Conservation (phyloP, 1,140 invertebrate genomes). For the Aphidius ervi region DNA sequence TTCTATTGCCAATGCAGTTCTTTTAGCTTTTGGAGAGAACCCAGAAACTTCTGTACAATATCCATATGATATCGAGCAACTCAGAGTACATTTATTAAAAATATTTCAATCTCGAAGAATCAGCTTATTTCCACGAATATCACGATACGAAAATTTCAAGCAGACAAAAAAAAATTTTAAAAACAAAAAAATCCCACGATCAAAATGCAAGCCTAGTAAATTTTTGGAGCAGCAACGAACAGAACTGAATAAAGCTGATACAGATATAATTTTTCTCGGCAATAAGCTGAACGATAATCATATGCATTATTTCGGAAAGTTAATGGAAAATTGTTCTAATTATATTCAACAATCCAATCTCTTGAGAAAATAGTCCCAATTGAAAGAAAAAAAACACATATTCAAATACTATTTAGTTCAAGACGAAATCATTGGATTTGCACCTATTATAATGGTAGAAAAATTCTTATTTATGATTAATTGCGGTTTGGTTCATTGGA, state of each 20-base stretch:
- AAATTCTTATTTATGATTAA: conserved; percentile 5
- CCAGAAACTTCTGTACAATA: too few species aligned
- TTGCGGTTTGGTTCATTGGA: not conserved
- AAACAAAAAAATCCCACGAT: too few species aligned
- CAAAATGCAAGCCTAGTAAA: too few species aligned
- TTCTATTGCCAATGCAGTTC: too few species aligned
- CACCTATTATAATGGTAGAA: conserved; percentile 7
- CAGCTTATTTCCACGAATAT: too few species aligned
- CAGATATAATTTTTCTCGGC: not conserved
- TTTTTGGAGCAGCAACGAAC: not conserved
- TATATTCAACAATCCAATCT: not conserved
- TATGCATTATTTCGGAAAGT: not conserved
- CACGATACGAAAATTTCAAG: too few species aligned
- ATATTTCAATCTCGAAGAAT: too few species aligned
- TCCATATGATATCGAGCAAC: too few species aligned
- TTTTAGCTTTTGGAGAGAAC: too few species aligned
- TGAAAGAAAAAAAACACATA: not conserved
- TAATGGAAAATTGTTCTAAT: not conserved
- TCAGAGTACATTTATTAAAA: too few species aligned
- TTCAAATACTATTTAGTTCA: conserved; percentile 9
- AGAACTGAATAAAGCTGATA: not conserved
- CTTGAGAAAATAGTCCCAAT: not conserved
- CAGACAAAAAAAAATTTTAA: too few species aligned
- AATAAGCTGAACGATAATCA: not conserved
- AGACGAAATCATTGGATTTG: not conserved